phyloP scores from a whole-genome alignment of 2,888 invertebrate genomes.

The Hartigia nigra region DNA sequence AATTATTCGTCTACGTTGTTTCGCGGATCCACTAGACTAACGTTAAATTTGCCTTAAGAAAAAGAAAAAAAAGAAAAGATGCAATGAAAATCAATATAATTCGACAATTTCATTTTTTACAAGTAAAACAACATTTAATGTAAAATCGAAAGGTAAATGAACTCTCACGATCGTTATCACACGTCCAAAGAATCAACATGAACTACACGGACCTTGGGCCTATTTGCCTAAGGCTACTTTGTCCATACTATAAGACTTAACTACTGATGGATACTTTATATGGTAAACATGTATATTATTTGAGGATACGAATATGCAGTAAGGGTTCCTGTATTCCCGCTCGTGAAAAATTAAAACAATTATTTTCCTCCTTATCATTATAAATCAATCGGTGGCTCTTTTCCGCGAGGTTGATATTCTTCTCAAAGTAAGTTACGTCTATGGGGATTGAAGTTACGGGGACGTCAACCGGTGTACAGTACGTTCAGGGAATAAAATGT shows the following conservation, averaged over 20 bases:
- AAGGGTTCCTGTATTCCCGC: constrained; percentile 59
- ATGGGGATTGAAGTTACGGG: not conserved
- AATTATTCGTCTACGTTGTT: not conserved
- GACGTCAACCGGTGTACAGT: not conserved
- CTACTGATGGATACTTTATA: constrained; percentile 62
- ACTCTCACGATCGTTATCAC: constrained; percentile 37
- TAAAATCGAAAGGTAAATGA: not conserved
- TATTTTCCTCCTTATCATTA: not conserved
- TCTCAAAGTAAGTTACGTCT: too few species aligned
- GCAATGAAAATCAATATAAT: not conserved
- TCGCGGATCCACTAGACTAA: not conserved
- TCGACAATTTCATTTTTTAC: not conserved
- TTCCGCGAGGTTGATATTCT: not conserved
- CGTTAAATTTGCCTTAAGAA: not conserved
- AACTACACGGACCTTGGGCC: constrained; percentile 55
- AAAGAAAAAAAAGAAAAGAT: too few species aligned
- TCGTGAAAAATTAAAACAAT: constrained; percentile 2
- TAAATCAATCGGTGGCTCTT: not conserved
- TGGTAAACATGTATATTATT: constrained; percentile 59
- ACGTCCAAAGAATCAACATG: constrained; percentile 42
- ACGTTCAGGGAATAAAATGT: not conserved
- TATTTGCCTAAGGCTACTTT: constrained; percentile 61
- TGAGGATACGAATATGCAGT: constrained; percentile 54
- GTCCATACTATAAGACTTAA: constrained; percentile 66
- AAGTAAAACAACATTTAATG: not conserved